phyloP scores from a whole-genome alignment of 2,888 invertebrate genomes.

The Patella pellucida region DNA sequence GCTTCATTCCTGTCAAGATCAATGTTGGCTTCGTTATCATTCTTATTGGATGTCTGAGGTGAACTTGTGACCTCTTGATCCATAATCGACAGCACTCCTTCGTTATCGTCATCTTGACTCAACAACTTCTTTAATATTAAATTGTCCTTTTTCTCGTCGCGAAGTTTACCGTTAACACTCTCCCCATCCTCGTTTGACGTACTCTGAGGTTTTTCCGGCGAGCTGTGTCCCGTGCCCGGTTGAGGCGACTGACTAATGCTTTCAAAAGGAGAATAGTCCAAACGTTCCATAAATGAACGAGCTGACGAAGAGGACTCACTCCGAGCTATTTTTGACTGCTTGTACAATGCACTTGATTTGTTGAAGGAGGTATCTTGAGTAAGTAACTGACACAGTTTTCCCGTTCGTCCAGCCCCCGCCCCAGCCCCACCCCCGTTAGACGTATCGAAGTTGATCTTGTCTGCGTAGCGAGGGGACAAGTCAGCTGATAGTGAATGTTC shows the following conservation, averaged over 20 bases:
- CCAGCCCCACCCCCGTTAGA: background rate
- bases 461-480: constrained; percentile 1
- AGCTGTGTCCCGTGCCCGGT: constrained; percentile 60
- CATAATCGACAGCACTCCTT: constrained; percentile 56
- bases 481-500: constrained; percentile 6
- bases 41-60: constrained; percentile 65
- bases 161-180: constrained; percentile 22
- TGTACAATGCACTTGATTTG: constrained; percentile 17
- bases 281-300: background rate
- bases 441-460: background rate
- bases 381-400: constrained; percentile 57
- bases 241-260: constrained; percentile 59
- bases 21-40: constrained; percentile 73
- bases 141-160: constrained; percentile 45
- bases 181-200: constrained; percentile 63
- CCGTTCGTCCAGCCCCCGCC: constrained; percentile 18
- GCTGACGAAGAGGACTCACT: constrained; percentile 3
- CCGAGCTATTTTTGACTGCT: constrained; percentile 7
- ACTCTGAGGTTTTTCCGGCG: constrained; percentile 65
- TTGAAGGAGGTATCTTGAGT: constrained; percentile 43
- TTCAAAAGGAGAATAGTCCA: constrained; percentile 49
- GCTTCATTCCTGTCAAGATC: constrained; percentile 70
- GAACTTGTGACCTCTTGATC: constrained; percentile 36
- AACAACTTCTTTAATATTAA: constrained; percentile 74
- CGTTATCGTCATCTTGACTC: constrained; percentile 79